These are phyloP conservation scores for Cosmorhoe ocellata DNA, from an alignment of 2,888 invertebrate genomes.

Conservation along the genomic window DNA sequence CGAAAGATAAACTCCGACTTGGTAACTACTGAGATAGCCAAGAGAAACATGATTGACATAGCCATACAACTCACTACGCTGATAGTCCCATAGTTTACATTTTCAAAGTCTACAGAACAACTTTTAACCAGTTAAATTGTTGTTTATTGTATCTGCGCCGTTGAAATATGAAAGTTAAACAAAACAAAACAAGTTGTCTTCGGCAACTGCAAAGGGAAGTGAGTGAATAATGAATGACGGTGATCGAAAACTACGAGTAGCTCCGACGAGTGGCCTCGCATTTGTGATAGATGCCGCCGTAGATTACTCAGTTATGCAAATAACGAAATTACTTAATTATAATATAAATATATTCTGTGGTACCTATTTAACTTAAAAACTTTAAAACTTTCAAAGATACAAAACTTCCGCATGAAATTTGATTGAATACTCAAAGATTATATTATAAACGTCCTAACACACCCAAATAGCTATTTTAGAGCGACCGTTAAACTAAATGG, in stretches of 20 bases:
- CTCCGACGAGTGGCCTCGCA: constrained; percentile 65
- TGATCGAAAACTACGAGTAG: constrained; percentile 66
- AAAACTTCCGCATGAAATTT: constrained; percentile 19
- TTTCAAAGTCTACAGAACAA: too few relatives aligned
- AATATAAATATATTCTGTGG: constrained; percentile 75
- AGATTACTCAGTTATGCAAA: constrained; percentile 81
- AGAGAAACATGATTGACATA: too few relatives aligned
- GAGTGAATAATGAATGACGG: constrained; percentile 79
- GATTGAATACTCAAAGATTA: constrained; percentile 30
- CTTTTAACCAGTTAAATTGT: constrained; percentile 63
- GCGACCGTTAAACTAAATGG: constrained; percentile 56
- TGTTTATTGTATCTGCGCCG: constrained; percentile 60
- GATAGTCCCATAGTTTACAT: too few relatives aligned
- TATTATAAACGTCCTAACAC: constrained; percentile 44
- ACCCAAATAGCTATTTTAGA: constrained; percentile 50
- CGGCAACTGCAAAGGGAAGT: constrained; percentile 77
- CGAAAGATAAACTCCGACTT: too few relatives aligned
- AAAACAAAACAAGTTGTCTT: constrained; percentile 73
- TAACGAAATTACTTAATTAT: constrained; percentile 77
- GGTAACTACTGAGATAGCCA: too few relatives aligned
- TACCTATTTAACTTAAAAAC: constrained; percentile 73
- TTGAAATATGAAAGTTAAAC: constrained; percentile 78
- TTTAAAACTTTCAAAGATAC: constrained; percentile 26
- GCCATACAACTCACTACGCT: too few relatives aligned
- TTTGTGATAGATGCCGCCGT: constrained; percentile 80